phyloP scores from a whole-genome alignment of 2,888 invertebrate species.

The Cerastis rubricosa region DNA sequence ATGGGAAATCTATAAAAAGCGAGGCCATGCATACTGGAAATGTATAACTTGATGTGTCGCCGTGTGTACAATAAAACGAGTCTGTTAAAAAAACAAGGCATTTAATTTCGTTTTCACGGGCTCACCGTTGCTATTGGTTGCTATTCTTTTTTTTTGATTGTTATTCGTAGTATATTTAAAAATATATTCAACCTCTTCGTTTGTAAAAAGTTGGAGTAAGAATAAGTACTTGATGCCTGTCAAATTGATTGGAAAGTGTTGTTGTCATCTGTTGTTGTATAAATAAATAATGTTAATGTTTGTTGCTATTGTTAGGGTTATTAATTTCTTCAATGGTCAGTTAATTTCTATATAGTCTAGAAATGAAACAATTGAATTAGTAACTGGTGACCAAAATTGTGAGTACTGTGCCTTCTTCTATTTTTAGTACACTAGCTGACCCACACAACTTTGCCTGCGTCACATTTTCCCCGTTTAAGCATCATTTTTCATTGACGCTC shows the following conservation, averaged over 20 bases:
- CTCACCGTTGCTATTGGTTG: too few species aligned
- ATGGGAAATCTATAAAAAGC: too few species aligned
- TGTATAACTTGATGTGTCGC: too few species aligned
- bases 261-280: not conserved
- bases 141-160: too few species aligned
- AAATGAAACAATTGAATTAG: not conserved
- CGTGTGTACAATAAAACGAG: not conserved
- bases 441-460: too few species aligned
- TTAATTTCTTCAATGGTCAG: not conserved
- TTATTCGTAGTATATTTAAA: too few species aligned
- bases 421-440: not conserved
- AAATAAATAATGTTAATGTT: constrained; percentile 1
- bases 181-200: too few species aligned
- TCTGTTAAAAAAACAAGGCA: not conserved
- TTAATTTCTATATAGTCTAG: not conserved
- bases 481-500: too few species aligned
- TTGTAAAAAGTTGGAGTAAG: not conserved
- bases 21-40: too few species aligned
- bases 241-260: constrained; percentile 9
- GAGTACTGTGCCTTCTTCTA: not conserved
- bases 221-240: not conserved
- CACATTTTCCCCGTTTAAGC: too few species aligned
- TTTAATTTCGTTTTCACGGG: not conserved
- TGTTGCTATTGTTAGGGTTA: not conserved
- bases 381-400: constrained; percentile 3